Evolutionary conservation across 2,113 vertebrate species (phyloP).

Genomic region (Clarias macrocephalus): DNA sequence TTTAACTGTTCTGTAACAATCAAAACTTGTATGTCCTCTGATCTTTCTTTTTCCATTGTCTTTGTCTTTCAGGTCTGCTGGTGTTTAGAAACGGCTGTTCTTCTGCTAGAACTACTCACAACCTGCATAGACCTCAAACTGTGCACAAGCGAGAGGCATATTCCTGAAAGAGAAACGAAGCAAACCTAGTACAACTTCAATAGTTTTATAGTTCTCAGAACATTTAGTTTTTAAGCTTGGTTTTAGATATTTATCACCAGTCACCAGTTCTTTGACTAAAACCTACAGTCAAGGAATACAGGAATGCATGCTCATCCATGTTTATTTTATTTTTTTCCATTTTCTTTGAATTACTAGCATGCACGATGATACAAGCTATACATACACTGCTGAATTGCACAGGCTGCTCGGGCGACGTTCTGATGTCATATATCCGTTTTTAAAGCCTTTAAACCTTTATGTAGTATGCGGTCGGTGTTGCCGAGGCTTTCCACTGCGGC

Average conservation of each 20-base stretch:
- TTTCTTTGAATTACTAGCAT: conserved; percentile 9
- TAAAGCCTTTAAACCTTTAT: neutral
- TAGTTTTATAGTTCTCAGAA: conserved; percentile 31
- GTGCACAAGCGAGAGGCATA: neutral
- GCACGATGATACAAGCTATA: neutral
- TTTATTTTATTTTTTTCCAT: neutral
- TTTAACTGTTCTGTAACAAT: neutral
- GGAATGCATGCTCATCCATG: conserved; percentile 2
- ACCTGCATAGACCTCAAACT: neutral
- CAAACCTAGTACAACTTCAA: neutral
- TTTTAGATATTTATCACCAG: neutral
- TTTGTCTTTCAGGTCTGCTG: conserved; percentile 6
- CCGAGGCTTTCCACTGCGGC: neutral
- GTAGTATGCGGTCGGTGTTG: neutral
- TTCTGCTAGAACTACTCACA: neutral
- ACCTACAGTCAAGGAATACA: neutral
- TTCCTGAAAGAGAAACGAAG: neutral
- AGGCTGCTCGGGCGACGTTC: neutral
- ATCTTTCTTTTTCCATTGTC: neutral
- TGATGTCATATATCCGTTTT: neutral
- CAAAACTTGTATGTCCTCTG: neutral
- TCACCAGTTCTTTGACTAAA: neutral
- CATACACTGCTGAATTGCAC: neutral
- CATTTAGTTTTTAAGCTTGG: too few species aligned
- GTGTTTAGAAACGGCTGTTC: neutral